phyloP scores from a whole-genome alignment of 2,888 invertebrate genomes.

The Tholera decimalis region DNA sequence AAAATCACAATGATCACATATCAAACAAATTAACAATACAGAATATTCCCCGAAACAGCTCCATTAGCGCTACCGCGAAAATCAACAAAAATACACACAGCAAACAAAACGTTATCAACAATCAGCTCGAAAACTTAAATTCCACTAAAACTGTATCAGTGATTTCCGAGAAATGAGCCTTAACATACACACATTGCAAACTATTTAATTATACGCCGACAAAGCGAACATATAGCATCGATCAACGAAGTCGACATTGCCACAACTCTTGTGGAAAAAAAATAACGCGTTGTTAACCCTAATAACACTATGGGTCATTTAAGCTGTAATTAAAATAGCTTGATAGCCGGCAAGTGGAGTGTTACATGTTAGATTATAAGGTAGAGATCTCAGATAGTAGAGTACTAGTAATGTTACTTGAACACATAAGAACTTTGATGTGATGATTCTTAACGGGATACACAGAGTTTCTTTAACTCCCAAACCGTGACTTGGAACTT shows the following conservation, averaged over 20 bases:
- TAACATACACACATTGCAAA: slow-evolving; percentile 51
- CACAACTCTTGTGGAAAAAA: slow-evolving; percentile 62
- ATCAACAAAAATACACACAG: slow-evolving; percentile 39
- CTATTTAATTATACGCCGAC: slow-evolving; percentile 82
- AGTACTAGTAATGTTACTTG: slow-evolving; percentile 46
- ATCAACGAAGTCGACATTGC: slow-evolving; percentile 72
- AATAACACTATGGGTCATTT: slow-evolving; percentile 72
- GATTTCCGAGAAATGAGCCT: slow-evolving; percentile 54
- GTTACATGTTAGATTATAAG: slow-evolving; percentile 62
- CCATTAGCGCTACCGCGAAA: slow-evolving; percentile 34
- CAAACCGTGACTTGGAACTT: slow-evolving; percentile 22
- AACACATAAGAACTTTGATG: slow-evolving; percentile 44
- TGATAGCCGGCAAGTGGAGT: slow-evolving; percentile 63
- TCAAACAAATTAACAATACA: slow-evolving; percentile 16
- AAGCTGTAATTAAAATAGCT: slow-evolving; percentile 68
- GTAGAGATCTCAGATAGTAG: slow-evolving; percentile 52
- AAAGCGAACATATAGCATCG: slow-evolving; percentile 80
- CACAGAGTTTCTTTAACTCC: slow-evolving; percentile 19
- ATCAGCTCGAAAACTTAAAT: slow-evolving; percentile 46
- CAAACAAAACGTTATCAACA: slow-evolving; percentile 45
- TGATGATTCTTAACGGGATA: slow-evolving; percentile 37
- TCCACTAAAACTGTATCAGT: slow-evolving; percentile 46
- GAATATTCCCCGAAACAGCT: slow-evolving; percentile 11
- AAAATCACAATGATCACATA: slow-evolving; percentile 13
- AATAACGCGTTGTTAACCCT: slow-evolving; percentile 70